Conservation (phyloP, 2,113 vertebrate species). For the Labeo rohita region DNA sequence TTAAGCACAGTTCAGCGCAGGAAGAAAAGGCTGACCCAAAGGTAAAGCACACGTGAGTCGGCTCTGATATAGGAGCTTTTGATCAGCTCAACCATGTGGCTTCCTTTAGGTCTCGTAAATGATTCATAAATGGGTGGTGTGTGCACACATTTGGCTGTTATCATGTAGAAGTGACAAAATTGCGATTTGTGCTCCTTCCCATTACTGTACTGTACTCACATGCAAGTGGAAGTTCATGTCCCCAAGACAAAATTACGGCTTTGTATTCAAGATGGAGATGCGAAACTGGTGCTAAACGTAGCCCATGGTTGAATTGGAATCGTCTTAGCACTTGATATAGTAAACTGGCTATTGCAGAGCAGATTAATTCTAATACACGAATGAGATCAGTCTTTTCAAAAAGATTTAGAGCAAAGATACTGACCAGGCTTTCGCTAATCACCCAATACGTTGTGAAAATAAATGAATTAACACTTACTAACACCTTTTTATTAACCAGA, state of each 20-base stretch:
- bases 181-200: background rate
- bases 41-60: constrained; percentile 62
- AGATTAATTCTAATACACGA: constrained; percentile 9
- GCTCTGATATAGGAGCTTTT: background rate
- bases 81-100: constrained; percentile 47
- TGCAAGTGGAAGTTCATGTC: background rate
- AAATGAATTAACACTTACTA: background rate
- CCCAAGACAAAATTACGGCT: background rate
- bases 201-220: background rate
- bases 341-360: background rate
- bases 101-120: constrained; percentile 1
- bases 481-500: background rate
- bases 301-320: constrained; percentile 32
- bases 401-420: background rate
- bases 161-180: background rate
- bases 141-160: background rate
- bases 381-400: background rate
- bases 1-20: constrained; percentile 62
- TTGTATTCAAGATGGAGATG: constrained; percentile 1
- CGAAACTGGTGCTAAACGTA: background rate
- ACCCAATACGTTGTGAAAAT: background rate
- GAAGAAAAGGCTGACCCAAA: constrained; percentile 63
- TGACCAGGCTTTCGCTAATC: constrained; percentile 34
- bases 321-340: constrained; percentile 19
- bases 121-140: background rate